Evolutionary conservation across 2,113 vertebrate species (phyloP).

Genomic region (Elachura formosa): DNA sequence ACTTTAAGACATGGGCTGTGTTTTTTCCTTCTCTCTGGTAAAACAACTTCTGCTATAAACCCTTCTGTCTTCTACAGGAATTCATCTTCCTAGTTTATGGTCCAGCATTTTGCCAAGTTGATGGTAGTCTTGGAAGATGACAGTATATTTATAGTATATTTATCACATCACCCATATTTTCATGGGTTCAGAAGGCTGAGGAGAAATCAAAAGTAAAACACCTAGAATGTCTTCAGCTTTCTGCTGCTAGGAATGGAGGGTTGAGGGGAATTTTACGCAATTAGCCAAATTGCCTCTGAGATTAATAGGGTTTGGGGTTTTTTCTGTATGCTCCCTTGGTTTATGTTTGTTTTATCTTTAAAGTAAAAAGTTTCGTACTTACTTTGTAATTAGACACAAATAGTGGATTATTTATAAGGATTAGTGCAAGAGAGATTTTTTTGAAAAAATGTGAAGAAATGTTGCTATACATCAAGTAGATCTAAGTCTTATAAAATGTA

Average conservation of each 20-base stretch:
- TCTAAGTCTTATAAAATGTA: not conserved
- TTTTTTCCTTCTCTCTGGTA: not conserved
- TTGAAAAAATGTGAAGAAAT: not conserved
- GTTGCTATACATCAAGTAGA: accelerated
- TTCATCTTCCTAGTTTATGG: not conserved
- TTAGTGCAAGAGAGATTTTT: not conserved
- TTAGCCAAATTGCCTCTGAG: not conserved
- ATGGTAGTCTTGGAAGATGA: not conserved
- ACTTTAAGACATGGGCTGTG: not conserved
- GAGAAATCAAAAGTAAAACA: not conserved
- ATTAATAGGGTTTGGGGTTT: not conserved
- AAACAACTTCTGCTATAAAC: not conserved
- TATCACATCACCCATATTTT: not conserved
- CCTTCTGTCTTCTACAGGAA: not conserved
- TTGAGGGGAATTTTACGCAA: not conserved
- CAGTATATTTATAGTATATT: not conserved
- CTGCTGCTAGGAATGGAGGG: not conserved
- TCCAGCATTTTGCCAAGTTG: not conserved
- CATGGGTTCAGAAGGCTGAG: not conserved
- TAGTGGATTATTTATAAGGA: not conserved
- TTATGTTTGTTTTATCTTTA: not conserved
- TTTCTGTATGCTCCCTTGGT: not conserved
- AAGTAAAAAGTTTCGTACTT: not conserved
- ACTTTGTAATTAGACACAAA: not conserved
- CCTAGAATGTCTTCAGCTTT: not conserved